These are phyloP conservation scores for Rotaria macrura DNA, from an alignment of 2,888 invertebrate species.

Conservation along the genomic window DNA sequence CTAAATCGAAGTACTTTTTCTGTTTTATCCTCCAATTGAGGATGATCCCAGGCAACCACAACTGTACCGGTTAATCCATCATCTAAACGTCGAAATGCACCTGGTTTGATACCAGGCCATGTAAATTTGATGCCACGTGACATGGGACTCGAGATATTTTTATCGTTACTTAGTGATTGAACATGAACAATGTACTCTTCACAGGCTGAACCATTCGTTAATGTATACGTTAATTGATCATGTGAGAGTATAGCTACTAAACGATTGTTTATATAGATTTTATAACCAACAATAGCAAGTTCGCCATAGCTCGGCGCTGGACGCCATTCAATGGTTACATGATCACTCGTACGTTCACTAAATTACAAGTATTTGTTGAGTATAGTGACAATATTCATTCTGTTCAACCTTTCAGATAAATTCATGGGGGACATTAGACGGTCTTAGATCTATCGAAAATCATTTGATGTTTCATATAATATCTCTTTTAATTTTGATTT, in stretches of 20 bases:
- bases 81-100: slow-evolving; percentile 38
- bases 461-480: too few relatives aligned
- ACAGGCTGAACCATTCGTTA: slow-evolving; percentile 47
- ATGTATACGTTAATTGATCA: slow-evolving; percentile 45
- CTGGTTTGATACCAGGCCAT: slow-evolving; percentile 47
- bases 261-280: slow-evolving; percentile 48
- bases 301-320: slow-evolving; percentile 47
- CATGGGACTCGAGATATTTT: slow-evolving; percentile 43
- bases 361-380: too few relatives aligned
- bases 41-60: neutral
- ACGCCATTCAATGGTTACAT: slow-evolving; percentile 50
- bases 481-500: too few relatives aligned
- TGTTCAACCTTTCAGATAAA: too few relatives aligned
- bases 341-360: neutral
- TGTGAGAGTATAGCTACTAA: slow-evolving; percentile 41
- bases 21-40: neutral
- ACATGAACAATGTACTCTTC: slow-evolving; percentile 49
- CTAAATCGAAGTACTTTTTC: neutral
- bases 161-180: slow-evolving; percentile 46
- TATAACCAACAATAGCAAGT: slow-evolving; percentile 47
- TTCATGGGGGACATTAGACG: too few relatives aligned
- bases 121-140: slow-evolving; percentile 47
- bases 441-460: too few relatives aligned
- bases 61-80: neutral
- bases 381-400: too few relatives aligned